These are phyloP conservation scores for Hippoglossus hippoglossus DNA, from an alignment of 2,797 vertebrate species.

Conservation along the genomic window DNA sequence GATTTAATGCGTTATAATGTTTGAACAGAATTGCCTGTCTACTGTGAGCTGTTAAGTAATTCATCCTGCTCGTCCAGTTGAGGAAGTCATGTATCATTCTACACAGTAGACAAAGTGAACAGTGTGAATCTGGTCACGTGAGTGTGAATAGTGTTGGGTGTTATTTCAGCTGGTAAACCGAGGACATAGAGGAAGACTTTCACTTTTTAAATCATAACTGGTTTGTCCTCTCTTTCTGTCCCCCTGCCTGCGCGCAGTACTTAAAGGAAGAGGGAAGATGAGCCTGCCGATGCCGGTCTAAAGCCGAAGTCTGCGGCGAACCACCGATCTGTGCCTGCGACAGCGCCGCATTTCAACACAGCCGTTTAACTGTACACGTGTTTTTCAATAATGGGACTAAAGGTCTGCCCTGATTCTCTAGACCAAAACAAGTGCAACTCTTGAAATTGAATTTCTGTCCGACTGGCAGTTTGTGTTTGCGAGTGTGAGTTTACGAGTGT, in stretches of 20 bases:
- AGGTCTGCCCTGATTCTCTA: slow-evolving; percentile 34
- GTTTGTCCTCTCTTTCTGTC: neutral
- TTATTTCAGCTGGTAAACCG: slow-evolving; percentile 7
- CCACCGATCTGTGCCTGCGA: slow-evolving; percentile 39
- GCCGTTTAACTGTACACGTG: slow-evolving; percentile 35
- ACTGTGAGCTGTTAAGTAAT: neutral
- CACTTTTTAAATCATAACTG: too few species aligned
- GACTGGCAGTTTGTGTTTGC: slow-evolving; percentile 27
- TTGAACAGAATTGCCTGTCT: neutral
- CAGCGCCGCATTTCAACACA: slow-evolving; percentile 19
- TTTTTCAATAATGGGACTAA: slow-evolving; percentile 40
- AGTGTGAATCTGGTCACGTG: neutral
- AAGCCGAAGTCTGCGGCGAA: neutral
- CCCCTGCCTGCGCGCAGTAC: slow-evolving; percentile 66
- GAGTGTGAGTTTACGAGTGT: slow-evolving; percentile 4
- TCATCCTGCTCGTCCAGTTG: too few species aligned
- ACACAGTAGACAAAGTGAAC: neutral
- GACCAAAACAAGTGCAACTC: slow-evolving; percentile 34
- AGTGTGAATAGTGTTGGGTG: neutral
- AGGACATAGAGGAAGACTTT: neutral
- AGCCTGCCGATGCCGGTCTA: slow-evolving; percentile 84
- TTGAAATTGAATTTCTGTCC: slow-evolving; percentile 12
- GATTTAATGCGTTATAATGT: neutral
- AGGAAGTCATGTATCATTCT: neutral
- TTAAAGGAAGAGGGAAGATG: slow-evolving; percentile 83